phyloP scores from a whole-genome alignment of 2,113 vertebrate genomes.

The Leuciscus idus region DNA sequence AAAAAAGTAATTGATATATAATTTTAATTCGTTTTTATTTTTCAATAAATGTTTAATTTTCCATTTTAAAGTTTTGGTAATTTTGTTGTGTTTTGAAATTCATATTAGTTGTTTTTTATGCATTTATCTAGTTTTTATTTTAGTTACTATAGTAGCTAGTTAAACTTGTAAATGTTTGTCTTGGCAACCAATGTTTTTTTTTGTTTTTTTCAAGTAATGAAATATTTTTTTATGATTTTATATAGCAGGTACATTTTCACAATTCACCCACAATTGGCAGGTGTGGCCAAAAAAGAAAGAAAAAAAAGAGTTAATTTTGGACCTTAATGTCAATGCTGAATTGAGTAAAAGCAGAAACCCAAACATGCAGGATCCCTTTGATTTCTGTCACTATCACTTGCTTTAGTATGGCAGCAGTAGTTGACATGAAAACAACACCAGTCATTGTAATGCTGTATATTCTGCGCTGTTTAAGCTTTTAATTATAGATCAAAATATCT shows the following conservation, averaged over 20 bases:
- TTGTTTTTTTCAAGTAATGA: not conserved
- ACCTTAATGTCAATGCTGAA: not conserved
- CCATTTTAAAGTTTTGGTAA: not conserved
- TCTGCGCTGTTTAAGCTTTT: not conserved
- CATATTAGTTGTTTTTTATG: not conserved
- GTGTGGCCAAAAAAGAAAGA: not conserved
- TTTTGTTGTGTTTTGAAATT: not conserved
- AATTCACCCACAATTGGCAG: not conserved
- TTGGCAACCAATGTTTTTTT: not conserved
- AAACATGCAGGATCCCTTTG: not conserved
- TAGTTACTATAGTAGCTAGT: not conserved
- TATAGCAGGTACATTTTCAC: not conserved
- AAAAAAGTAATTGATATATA: too few species aligned
- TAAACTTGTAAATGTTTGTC: not conserved
- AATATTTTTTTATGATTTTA: not conserved
- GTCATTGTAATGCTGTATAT: slow-evolving; percentile 18
- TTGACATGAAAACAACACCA: slow-evolving; percentile 17
- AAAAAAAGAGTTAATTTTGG: not conserved
- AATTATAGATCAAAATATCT: slow-evolving; percentile 21
- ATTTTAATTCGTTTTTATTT: too few species aligned
- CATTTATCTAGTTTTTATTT: not conserved
- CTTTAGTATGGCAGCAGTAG: not conserved
- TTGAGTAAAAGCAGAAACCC: not conserved
- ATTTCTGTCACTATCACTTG: slow-evolving; percentile 23
- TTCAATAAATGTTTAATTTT: not conserved